phyloP scores from a whole-genome alignment of 2,888 invertebrate genomes.

The Andricus curvator region DNA sequence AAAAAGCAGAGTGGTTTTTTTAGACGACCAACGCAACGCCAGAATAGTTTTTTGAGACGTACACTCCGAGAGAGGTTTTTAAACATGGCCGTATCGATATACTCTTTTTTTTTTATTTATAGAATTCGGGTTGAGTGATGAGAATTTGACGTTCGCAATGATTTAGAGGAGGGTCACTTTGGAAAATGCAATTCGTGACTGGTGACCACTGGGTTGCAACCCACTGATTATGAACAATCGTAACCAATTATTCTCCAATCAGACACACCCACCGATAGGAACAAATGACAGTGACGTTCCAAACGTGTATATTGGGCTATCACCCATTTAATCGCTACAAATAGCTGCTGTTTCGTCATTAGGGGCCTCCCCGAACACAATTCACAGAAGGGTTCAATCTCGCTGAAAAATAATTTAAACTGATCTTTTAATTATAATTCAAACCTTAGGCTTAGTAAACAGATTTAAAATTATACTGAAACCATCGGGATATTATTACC shows the following conservation, averaged over 20 bases:
- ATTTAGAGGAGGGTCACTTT: conserved; percentile 2
- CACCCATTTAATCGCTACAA: conserved; percentile 32
- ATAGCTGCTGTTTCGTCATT: conserved; percentile 25
- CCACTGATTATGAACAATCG: conserved; percentile 56
- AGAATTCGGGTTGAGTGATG: no score
- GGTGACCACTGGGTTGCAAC: conserved; percentile 43
- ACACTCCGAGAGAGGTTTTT: no score
- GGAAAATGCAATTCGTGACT: conserved; percentile 4
- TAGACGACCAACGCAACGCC: no score
- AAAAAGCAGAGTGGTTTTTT: no score
- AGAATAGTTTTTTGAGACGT: no score
- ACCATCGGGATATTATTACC: no score
- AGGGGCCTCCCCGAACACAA: conserved; percentile 15
- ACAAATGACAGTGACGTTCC: conserved; percentile 54
- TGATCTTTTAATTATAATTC: no score
- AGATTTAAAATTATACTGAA: no score
- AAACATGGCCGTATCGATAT: no score
- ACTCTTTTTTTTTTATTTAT: no score
- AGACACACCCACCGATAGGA: conserved; percentile 32
- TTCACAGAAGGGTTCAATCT: conserved; percentile 21
- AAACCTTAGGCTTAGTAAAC: no score
- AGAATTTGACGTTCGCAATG: background rate
- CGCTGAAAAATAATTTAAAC: background rate
- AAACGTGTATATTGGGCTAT: conserved; percentile 41
- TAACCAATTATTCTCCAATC: conserved; percentile 60